Percentiles rank a stretch among this genome's conserved stretches.
Conservation (phyloP, 2,113 vertebrate species). For the Coturnix japonica region DNA sequence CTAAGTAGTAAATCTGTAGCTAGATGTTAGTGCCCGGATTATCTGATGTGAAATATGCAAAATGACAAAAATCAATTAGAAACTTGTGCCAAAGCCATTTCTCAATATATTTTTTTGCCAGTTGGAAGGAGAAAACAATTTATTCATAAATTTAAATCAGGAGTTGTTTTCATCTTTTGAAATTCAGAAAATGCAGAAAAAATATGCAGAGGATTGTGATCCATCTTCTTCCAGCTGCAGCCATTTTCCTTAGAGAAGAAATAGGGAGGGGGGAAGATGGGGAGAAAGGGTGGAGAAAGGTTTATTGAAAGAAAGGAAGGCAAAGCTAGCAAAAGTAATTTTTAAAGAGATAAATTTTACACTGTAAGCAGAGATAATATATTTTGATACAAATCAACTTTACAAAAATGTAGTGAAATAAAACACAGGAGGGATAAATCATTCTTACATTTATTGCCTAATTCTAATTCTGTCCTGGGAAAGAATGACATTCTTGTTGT, state of each 20-base stretch:
- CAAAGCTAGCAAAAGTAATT: background rate
- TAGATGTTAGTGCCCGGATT: background rate
- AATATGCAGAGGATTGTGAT: background rate
- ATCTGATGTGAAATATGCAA: background rate
- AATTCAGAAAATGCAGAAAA: background rate
- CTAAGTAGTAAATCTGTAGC: background rate
- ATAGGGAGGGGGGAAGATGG: background rate
- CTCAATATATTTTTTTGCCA: background rate
- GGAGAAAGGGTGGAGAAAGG: background rate
- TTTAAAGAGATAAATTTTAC: background rate
- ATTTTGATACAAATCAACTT: background rate
- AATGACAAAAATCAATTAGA: background rate
- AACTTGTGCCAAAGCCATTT: background rate
- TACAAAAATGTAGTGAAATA: background rate
- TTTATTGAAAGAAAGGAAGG: background rate
- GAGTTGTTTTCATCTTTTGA: background rate
- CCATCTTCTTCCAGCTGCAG: slow-evolving; percentile 17
- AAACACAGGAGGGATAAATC: background rate
- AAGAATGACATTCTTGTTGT: slow-evolving; percentile 34
- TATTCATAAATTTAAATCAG: background rate
- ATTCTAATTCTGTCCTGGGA: slow-evolving; percentile 16
- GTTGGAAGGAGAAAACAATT: slow-evolving; percentile 21
- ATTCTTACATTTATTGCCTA: background rate
- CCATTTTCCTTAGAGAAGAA: slow-evolving; percentile 31
- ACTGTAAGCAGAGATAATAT: background rate